Conservation (phyloP, 2,797 vertebrate species). For the Lagocephalus sceleratus region DNA sequence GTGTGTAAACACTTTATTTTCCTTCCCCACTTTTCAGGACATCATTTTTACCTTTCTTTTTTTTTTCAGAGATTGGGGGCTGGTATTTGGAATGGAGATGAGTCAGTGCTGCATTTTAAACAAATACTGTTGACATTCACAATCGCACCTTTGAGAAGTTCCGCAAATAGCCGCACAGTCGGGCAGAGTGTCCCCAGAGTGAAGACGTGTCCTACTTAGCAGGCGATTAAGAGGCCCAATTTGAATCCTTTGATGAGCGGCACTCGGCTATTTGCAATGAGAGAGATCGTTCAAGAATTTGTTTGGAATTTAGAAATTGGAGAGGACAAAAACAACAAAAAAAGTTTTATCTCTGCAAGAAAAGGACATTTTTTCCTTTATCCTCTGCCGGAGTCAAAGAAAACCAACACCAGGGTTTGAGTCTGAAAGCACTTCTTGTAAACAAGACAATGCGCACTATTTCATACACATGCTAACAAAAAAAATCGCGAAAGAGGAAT, state of each 20-base stretch:
- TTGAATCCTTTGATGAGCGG: constrained; percentile 41
- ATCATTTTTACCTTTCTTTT: constrained; percentile 37
- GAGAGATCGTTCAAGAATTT: constrained; percentile 16
- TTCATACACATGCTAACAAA: too few relatives aligned
- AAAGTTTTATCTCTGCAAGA: not conserved
- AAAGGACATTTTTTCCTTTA: not conserved
- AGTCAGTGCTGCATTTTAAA: constrained; percentile 39
- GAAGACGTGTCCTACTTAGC: constrained; percentile 52
- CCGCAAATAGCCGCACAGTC: constrained; percentile 53
- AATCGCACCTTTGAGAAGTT: constrained; percentile 47
- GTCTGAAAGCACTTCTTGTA: too few relatives aligned
- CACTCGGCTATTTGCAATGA: constrained; percentile 7
- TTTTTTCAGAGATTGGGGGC: constrained; percentile 30
- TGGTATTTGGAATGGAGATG: constrained; percentile 51
- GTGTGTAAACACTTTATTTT: constrained; percentile 67
- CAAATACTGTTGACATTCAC: constrained; percentile 53
- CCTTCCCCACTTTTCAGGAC: constrained; percentile 43
- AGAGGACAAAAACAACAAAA: not conserved
- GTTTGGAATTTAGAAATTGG: not conserved
- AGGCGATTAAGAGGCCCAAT: constrained; percentile 22
- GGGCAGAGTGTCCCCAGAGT: constrained; percentile 51
- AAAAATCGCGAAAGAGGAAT: too few relatives aligned
- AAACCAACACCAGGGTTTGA: too few relatives aligned
- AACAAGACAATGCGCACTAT: too few relatives aligned
- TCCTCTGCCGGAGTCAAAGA: too few relatives aligned